Conservation (phyloP, 1,140 invertebrate species). For the Lethocerus indicus region DNA sequence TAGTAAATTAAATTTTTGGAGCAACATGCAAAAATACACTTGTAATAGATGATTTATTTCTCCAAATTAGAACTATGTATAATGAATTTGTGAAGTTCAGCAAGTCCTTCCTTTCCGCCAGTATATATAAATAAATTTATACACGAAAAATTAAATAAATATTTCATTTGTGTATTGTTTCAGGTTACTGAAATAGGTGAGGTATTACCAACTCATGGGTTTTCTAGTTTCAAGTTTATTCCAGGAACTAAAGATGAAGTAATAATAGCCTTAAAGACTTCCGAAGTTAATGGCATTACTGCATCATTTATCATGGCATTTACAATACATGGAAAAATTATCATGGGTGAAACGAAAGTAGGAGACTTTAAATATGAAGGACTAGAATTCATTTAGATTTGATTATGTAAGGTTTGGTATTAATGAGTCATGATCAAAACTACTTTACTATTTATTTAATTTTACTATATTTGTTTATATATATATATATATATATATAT, state of each 20-base stretch:
- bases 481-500: neutral
- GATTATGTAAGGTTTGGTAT: neutral
- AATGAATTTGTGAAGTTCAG: too few relatives aligned
- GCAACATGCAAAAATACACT: too few relatives aligned
- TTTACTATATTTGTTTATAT: neutral
- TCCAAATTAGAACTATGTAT: too few relatives aligned
- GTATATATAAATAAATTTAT: neutral
- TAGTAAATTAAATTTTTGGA: too few relatives aligned
- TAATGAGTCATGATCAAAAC: neutral
- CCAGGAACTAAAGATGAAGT: conserved; percentile 73
- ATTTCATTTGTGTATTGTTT: too few relatives aligned
- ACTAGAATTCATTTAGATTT: conserved; percentile 74
- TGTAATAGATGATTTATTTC: too few relatives aligned
- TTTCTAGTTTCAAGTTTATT: conserved; percentile 96
- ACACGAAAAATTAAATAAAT: too few relatives aligned
- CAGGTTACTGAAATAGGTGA: conserved; percentile 45
- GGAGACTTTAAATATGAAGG: conserved; percentile 88
- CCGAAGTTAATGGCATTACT: conserved; percentile 77
- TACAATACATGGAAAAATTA: conserved; percentile 58
- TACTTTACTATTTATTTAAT: too few relatives aligned
- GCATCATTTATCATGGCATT: conserved; percentile 85
- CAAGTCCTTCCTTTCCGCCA: too few relatives aligned
- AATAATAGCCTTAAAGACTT: conserved; percentile 86
- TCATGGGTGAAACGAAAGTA: conserved; percentile 70
- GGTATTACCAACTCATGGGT: conserved; percentile 65